These are phyloP conservation scores for Cactoblastis cactorum DNA, from an alignment of 2,888 invertebrate species.

Conservation along the genomic window DNA sequence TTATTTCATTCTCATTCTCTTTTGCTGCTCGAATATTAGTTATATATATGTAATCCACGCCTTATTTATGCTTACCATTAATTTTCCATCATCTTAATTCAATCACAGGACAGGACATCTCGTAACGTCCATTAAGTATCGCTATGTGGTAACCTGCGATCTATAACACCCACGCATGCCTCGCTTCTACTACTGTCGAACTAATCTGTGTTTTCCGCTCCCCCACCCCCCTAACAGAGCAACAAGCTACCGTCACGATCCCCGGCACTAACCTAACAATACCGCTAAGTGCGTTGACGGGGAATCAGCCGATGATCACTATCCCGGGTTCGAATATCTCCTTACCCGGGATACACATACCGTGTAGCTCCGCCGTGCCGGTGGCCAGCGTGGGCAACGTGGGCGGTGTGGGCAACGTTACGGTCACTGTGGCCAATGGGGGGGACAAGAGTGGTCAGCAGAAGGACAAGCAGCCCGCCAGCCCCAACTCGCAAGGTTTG, in stretches of 20 bases:
- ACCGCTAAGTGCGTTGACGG: constrained; percentile 71
- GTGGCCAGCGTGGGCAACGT: constrained; percentile 27
- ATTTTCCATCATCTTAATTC: not conserved
- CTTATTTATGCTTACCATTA: too few species aligned
- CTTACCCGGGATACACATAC: constrained; percentile 53
- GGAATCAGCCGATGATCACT: constrained; percentile 72
- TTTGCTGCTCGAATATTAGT: too few species aligned
- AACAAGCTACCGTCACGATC: constrained; percentile 78
- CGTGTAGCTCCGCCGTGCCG: constrained; percentile 40
- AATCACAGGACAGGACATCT: not conserved
- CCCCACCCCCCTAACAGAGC: constrained; percentile 59
- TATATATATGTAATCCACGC: too few species aligned
- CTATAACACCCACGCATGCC: constrained; percentile 38
- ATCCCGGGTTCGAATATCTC: constrained; percentile 78
- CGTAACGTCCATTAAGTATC: not conserved
- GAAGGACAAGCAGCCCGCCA: constrained; percentile 72
- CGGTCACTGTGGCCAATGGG: constrained; percentile 73
- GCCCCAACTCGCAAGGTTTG: constrained; percentile 60
- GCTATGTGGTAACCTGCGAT: constrained; percentile 9
- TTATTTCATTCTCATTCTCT: too few species aligned
- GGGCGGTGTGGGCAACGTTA: constrained; percentile 28
- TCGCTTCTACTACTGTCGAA: constrained; percentile 59
- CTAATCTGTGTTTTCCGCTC: constrained; percentile 67
- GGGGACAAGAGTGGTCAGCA: constrained; percentile 74
- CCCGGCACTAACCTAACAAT: constrained; percentile 82